A percentile compares a stretch with the other conserved stretches of the same genome.
These are phyloP conservation scores for Magallana angulata DNA, from an alignment of 1,140 invertebrate genomes.

Conservation along the genomic window DNA sequence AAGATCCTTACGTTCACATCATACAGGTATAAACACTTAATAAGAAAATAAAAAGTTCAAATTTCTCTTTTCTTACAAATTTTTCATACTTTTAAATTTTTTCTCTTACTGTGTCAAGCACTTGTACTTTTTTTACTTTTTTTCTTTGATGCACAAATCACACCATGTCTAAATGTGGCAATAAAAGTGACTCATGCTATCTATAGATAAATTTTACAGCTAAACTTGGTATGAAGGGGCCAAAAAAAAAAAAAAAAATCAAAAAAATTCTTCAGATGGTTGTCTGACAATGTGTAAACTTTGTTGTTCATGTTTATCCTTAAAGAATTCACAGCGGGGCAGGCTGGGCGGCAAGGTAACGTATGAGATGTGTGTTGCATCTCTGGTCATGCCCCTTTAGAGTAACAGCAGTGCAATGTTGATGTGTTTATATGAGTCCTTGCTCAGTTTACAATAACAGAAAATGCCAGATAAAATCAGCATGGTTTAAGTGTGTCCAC, in stretches of 20 bases:
- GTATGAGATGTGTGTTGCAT: slow-evolving; percentile 35
- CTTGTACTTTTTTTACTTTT: neutral
- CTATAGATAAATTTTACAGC: neutral
- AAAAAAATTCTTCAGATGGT: neutral
- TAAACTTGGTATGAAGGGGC: too few species aligned
- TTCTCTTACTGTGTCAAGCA: neutral
- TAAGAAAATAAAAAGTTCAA: neutral
- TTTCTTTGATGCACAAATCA: neutral
- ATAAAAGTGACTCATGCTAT: slow-evolving; percentile 18
- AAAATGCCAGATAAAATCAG: neutral
- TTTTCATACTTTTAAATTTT: slow-evolving; percentile 3
- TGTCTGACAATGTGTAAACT: slow-evolving; percentile 23
- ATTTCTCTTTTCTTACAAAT: neutral
- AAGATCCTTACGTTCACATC: slow-evolving; percentile 71
- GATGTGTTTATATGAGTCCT: slow-evolving; percentile 13
- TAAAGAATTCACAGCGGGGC: slow-evolving; percentile 21
- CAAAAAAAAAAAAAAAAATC: neutral
- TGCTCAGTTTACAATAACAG: slow-evolving; percentile 2
- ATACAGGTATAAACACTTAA: slow-evolving; percentile 65
- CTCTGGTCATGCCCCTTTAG: slow-evolving; percentile 11
- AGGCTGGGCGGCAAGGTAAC: slow-evolving; percentile 1
- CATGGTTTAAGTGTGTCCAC: slow-evolving; percentile 17
- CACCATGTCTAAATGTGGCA: slow-evolving; percentile 4
- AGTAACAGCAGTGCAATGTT: slow-evolving; percentile 24
- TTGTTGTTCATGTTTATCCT: slow-evolving; percentile 36